Percentiles rank a stretch among this genome's conserved stretches.
Evolutionary conservation across 2,888 invertebrate genomes (phyloP).

Genomic region (Orchesella flavescens): DNA sequence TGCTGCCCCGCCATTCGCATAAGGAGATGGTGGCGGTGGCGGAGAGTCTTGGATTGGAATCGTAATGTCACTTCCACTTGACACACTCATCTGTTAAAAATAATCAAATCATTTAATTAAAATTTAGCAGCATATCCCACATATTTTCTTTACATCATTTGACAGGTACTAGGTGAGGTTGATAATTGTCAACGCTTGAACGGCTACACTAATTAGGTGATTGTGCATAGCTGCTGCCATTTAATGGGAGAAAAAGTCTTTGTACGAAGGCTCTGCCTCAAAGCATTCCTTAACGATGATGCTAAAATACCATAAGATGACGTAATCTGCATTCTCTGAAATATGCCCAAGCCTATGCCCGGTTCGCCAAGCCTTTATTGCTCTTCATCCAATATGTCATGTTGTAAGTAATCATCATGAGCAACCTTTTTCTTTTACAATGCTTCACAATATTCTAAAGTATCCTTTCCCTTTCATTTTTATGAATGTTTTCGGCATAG

Average conservation of each 20-base stretch:
- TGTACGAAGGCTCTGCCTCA: background rate
- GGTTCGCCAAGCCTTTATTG: constrained; percentile 24
- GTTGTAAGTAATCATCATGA: background rate
- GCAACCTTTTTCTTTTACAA: background rate
- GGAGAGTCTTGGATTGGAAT: constrained; percentile 71
- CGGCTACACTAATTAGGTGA: background rate
- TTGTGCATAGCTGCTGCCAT: too few species aligned
- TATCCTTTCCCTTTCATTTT: constrained; percentile 20
- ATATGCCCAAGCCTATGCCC: constrained; percentile 5
- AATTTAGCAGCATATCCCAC: background rate
- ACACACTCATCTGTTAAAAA: constrained; percentile 69
- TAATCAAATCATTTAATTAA: constrained; percentile 22
- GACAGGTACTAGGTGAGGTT: background rate
- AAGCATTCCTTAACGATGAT: background rate
- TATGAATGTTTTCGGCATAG: background rate
- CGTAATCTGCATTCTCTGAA: background rate
- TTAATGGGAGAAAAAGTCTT: too few species aligned
- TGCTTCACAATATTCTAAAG: background rate
- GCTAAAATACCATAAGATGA: background rate
- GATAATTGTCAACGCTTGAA: background rate
- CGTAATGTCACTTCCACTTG: constrained; percentile 71
- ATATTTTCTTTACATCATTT: background rate
- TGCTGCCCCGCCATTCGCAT: constrained; percentile 49
- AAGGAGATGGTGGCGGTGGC: constrained; percentile 69
- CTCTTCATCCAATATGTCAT: constrained; percentile 2